phyloP scores from a whole-genome alignment of 2,797 vertebrate genomes.

The Sorex maritimensis region DNA sequence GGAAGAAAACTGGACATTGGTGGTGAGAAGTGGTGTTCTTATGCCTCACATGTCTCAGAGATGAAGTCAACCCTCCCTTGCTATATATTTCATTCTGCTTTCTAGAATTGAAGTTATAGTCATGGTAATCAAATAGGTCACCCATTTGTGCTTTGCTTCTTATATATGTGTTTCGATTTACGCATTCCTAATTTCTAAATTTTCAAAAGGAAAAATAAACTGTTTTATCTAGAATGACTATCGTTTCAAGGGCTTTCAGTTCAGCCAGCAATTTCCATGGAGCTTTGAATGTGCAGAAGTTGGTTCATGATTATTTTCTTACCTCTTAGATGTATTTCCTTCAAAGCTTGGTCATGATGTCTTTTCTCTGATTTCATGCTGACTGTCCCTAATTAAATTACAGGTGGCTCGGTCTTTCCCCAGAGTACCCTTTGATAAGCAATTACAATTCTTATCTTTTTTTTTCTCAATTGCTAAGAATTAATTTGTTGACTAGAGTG shows the following conservation, averaged over 20 bases:
- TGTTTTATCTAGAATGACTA: constrained; percentile 74
- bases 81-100: constrained; percentile 75
- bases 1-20: no score
- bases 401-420: constrained; percentile 22
- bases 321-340: constrained; percentile 52
- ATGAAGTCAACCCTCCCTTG: neutral
- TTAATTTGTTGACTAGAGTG: constrained; percentile 49
- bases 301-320: constrained; percentile 73
- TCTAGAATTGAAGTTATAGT: constrained; percentile 41
- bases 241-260: constrained; percentile 57
- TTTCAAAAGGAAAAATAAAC: constrained; percentile 79
- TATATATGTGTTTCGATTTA: constrained; percentile 62
- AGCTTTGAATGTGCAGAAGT: constrained; percentile 75
- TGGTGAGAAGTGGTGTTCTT: neutral
- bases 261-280: constrained; percentile 37
- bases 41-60: neutral
- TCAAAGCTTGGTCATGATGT: constrained; percentile 35
- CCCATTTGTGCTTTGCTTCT: constrained; percentile 49
- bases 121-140: constrained; percentile 53
- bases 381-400: constrained; percentile 80
- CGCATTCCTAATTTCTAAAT: constrained; percentile 66
- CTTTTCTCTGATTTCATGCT: constrained; percentile 71
- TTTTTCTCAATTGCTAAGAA: constrained; percentile 64
- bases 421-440: constrained; percentile 49
- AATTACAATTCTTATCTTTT: constrained; percentile 9